Evolutionary conservation across 2,113 vertebrate genomes (phyloP), one percentile per base, ranked within the genome.

Genomic region (Apus apus): DNA sequence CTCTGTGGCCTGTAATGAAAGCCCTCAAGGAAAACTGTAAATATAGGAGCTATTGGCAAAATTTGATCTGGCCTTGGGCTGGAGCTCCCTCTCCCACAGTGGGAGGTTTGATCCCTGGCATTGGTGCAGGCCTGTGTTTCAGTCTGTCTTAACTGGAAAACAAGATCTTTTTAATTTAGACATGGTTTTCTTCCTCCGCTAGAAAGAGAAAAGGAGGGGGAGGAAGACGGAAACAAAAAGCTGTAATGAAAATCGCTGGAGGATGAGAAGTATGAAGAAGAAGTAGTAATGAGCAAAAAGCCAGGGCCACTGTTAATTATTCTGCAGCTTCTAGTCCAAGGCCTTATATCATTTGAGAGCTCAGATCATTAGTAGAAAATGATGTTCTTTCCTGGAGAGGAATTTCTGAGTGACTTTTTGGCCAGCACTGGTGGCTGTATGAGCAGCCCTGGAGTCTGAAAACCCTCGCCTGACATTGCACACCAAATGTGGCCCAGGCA

Each of bases 1-100:
- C 83, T 92, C 94, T 57, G 86, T 15, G 86, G 83, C 45, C 90
- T 72, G 51, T 32, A 93, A 88, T 26, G 84, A 93, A 89, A 96
- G 34, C 93, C 93, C 93, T 82, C 36, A 58, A 96, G 94, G 94
- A 92, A 74, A 94, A 61, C 80, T 87, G 94, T 71, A 89, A 95
- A 93, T 91, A 22, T 60, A 32, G 91, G 95, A 95, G 91, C 87
- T 78, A 1, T 66, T 93, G 93, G 93, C 89, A 68, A 57, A 92
- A 86, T 10, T 65, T 50, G 91, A 12, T 56, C 91, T 86, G 87
- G 91, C 84, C 89, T 48, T 7, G 77, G 68, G 91, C 89, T 94
- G 91, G 51, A 78, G 2, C 51, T 5, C 38, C 83, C 51, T 95
- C 72, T 93, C 89, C 85, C 80, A 8, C 91, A 34, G 80, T 32